Evolutionary conservation across 2,113 vertebrate species (phyloP), one percentile per base, ranked within the genome.

Genomic region (Pagrus major): DNA sequence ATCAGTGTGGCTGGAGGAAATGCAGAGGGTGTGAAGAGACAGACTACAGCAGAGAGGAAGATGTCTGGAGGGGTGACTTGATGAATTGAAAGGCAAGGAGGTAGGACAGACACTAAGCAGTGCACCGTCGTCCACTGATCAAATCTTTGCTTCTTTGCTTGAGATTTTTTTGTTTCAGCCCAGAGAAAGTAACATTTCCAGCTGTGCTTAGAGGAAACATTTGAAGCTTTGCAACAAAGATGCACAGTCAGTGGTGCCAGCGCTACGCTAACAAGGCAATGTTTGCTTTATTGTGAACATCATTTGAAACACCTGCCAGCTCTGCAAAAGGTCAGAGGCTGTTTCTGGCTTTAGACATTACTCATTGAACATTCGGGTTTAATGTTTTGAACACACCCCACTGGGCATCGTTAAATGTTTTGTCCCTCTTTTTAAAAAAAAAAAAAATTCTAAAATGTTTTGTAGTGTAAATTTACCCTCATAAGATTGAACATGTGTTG

Each of bases 51-150:
- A 49, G 55, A 72, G 55, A 74, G 25, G 4, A 14, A 60, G 49
- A 84, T 77, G 75, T 76, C 84, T 83, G 78, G 31, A 87, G 82
- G 87, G 81, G 78, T 6, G 74, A 61, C 29, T 52, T 85, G 82
- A 90, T 80, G 64, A 49, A 84, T 31, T 66, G 47, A 76, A 64
- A 68, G 61, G 18, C 27, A 27, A 41, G 0, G 15, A 42, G 65
- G 47, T 25, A 39, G 31, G 39, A 71, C 41, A 42, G 73, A 75
- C 77, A 59, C 52, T 51, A 42, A 83, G 70, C 41, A 76, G 61
- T 69, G 23, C 71, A 35, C 47, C 6, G 49, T 35, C 31, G 0
- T 33, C 70, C 60, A 71, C 63, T 64, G 67, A 78, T 76, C 73
- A 58, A 37, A 65, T 80, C 66, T 72, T 8, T 59, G 55, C 76